Conservation (phyloP, 30 jellyfish, hydroid and myxozoan species). For the Euphysa ruthae region DNA sequence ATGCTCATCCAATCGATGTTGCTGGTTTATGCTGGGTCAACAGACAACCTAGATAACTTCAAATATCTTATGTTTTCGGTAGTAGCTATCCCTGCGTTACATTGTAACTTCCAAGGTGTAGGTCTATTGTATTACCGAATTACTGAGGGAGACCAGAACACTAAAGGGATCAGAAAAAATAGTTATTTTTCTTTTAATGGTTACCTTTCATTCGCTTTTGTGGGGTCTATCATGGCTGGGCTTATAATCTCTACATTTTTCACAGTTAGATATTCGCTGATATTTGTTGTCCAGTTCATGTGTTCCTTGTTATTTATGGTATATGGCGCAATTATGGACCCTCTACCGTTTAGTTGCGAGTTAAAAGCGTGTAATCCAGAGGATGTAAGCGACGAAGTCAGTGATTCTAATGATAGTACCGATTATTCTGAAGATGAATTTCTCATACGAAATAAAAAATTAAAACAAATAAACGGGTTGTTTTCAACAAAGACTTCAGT, state of each 20-base stretch:
- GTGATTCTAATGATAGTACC: background rate
- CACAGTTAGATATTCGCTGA: background rate
- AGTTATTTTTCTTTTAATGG: background rate
- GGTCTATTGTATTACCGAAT: conserved; percentile 8
- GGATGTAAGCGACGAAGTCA: conserved; percentile 1
- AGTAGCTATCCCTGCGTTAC: conserved; percentile 8
- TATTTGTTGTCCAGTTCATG: conserved; percentile 24
- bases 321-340: conserved; percentile 11
- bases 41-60: background rate
- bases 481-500: background rate
- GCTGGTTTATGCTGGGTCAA: background rate
- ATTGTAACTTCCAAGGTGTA: conserved; percentile 30
- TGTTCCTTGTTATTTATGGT: background rate
- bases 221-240: conserved; percentile 3
- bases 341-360: background rate
- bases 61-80: background rate
- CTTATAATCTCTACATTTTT: background rate
- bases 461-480: conserved; percentile 8
- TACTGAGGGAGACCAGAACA: background rate
- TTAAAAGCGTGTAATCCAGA: background rate
- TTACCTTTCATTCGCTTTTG: conserved; percentile 6
- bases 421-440: conserved; percentile 1
- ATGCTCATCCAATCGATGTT: conserved; percentile 17
- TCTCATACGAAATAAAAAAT: background rate
- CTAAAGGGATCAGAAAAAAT: background rate